Conservation (phyloP, 2,888 invertebrate genomes). For the Cephonodes hylas region DNA sequence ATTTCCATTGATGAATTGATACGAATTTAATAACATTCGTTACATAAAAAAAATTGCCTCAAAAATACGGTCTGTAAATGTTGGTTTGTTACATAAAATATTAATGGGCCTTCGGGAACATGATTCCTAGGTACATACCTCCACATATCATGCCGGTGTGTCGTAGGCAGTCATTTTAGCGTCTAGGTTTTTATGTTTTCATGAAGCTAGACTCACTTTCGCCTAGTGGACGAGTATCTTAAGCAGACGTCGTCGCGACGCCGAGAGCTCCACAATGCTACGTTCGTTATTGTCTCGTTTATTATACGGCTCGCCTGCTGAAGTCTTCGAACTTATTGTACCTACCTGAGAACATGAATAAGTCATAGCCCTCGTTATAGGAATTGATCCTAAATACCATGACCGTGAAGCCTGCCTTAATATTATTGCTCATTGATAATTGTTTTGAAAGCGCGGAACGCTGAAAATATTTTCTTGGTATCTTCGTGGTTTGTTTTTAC, state of each 20-base stretch:
- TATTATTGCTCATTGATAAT: neutral
- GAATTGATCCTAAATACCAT: conserved; percentile 63
- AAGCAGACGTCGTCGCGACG: neutral
- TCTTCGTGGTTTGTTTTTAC: no score
- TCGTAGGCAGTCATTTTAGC: no score
- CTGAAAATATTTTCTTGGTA: no score
- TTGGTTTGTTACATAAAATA: no score
- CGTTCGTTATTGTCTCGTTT: conserved; percentile 68
- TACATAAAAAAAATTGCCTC: no score
- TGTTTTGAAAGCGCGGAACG: neutral
- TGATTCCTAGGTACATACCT: no score
- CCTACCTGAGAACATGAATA: conserved; percentile 72
- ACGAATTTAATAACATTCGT: no score
- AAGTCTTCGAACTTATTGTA: conserved; percentile 66
- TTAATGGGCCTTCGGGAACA: no score
- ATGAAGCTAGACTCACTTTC: neutral
- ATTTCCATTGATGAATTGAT: no score
- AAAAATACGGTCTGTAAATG: no score
- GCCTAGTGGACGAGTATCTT: neutral
- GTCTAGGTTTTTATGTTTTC: neutral
- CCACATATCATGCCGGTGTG: no score
- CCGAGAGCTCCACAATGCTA: conserved; percentile 17
- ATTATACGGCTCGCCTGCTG: conserved; percentile 59
- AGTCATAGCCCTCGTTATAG: conserved; percentile 76
- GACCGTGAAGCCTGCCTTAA: conserved; percentile 33